Conservation (phyloP, 1,140 invertebrate species). For the Brachionus rotundiformis region DNA sequence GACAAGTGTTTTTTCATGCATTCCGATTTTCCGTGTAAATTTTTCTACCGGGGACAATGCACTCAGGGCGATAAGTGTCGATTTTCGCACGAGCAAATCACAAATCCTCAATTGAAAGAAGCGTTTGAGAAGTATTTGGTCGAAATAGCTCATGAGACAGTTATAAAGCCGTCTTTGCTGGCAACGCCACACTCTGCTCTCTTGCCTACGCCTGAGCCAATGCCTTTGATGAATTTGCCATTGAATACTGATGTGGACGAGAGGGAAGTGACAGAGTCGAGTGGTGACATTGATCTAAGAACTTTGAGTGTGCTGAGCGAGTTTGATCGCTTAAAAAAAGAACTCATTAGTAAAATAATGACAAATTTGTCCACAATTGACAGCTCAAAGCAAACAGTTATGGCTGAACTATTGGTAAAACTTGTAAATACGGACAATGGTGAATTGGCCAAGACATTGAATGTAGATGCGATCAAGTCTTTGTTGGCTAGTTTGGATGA, state of each 20-base stretch:
- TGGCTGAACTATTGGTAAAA: constrained; percentile 44
- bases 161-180: not conserved
- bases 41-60: constrained; percentile 86
- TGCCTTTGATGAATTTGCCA: constrained; percentile 32
- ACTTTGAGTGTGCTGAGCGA: not conserved
- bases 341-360: constrained; percentile 46
- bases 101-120: constrained; percentile 63
- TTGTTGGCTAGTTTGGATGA: constrained; percentile 29
- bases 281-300: not conserved
- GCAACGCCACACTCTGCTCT: not conserved
- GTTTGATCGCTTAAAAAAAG: constrained; percentile 34
- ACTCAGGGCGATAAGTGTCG: constrained; percentile 76
- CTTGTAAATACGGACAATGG: constrained; percentile 36
- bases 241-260: constrained; percentile 42
- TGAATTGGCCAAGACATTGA: constrained; percentile 21
- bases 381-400: not conserved
- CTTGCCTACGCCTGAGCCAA: not conserved
- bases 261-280: not conserved
- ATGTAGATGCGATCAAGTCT: not conserved
- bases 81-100: constrained; percentile 85
- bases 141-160: not conserved
- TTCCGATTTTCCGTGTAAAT: constrained; percentile 93
- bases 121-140: constrained; percentile 50
- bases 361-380: constrained; percentile 2
- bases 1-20: constrained; percentile 96